phyloP scores from a whole-genome alignment of 2,888 invertebrate species.

The Macroteleia sp. region DNA sequence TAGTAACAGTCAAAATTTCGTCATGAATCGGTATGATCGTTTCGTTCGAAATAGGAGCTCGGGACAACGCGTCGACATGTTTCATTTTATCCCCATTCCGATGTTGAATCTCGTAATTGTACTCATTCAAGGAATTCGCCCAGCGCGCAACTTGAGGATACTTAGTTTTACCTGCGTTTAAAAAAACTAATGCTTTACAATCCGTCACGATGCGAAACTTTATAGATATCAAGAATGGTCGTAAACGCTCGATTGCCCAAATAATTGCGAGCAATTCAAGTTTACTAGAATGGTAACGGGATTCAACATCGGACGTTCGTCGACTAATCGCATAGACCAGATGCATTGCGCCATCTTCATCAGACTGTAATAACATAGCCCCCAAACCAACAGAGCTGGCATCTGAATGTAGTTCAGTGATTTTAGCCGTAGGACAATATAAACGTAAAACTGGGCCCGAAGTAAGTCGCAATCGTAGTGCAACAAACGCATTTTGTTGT shows the following conservation, averaged over 20 bases:
- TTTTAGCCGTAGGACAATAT: neutral
- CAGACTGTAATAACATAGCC: slow-evolving; percentile 3
- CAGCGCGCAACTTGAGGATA: slow-evolving; percentile 64
- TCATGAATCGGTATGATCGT: neutral
- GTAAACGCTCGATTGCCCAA: neutral
- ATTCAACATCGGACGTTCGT: slow-evolving; percentile 47
- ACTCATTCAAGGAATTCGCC: slow-evolving; percentile 34
- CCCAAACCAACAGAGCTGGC: slow-evolving; percentile 12
- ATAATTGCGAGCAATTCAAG: neutral
- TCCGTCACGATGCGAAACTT: slow-evolving; percentile 65
- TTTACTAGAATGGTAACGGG: slow-evolving; percentile 65
- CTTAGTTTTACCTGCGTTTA: slow-evolving; percentile 65
- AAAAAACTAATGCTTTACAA: slow-evolving; percentile 30
- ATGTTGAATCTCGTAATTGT: slow-evolving; percentile 30
- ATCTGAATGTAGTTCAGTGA: slow-evolving; percentile 17
- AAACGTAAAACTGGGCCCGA: neutral
- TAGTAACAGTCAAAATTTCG: no score
- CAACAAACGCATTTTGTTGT: no score
- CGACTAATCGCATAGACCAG: neutral
- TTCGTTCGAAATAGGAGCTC: slow-evolving; percentile 5
- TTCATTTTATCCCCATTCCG: slow-evolving; percentile 22
- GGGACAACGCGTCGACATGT: slow-evolving; percentile 19
- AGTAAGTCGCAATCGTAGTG: no score
- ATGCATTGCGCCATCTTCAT: neutral
- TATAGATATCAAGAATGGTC: neutral